Conservation (phyloP, 1,140 invertebrate species). For the Drosophila miranda region DNA sequence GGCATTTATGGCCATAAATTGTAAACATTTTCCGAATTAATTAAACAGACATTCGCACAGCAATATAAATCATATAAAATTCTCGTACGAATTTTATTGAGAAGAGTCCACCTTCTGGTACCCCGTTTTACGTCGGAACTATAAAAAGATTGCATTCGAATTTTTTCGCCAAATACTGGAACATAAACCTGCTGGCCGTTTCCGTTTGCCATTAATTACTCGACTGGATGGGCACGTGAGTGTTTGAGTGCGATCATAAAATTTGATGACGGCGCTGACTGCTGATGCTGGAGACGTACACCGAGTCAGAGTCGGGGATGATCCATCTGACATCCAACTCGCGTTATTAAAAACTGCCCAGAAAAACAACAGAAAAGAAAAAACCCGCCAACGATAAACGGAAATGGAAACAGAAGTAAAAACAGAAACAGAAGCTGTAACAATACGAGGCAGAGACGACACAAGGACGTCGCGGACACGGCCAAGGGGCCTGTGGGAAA, state of each 20-base stretch:
- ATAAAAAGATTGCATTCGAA: constrained; percentile 55
- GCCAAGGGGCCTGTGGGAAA: constrained; percentile 4
- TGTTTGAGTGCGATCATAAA: constrained; percentile 63
- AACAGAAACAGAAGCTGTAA: constrained; percentile 15
- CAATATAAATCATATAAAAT: constrained; percentile 34
- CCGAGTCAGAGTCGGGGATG: neutral
- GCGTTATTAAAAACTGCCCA: constrained; percentile 65
- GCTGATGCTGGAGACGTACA: neutral
- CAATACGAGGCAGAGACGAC: constrained; percentile 15
- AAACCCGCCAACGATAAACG: neutral
- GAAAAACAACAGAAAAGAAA: constrained; percentile 11
- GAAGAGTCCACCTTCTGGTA: no score
- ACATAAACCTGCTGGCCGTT: constrained; percentile 29
- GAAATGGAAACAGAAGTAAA: neutral
- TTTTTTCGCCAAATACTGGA: constrained; percentile 31
- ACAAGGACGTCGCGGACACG: constrained; percentile 7
- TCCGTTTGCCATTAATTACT: constrained; percentile 59
- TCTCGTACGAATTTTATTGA: neutral
- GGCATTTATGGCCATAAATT: constrained; percentile 18
- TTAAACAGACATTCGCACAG: constrained; percentile 43
- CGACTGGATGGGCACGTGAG: constrained; percentile 31
- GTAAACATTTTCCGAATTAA: constrained; percentile 51
- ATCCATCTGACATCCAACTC: constrained; percentile 16
- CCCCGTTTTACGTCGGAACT: constrained; percentile 53
- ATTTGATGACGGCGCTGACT: constrained; percentile 57